Percentiles rank a stretch among this genome's conserved stretches.
Conservation (phyloP, 2,113 vertebrate species). For the Lasiurus cinereus region DNA sequence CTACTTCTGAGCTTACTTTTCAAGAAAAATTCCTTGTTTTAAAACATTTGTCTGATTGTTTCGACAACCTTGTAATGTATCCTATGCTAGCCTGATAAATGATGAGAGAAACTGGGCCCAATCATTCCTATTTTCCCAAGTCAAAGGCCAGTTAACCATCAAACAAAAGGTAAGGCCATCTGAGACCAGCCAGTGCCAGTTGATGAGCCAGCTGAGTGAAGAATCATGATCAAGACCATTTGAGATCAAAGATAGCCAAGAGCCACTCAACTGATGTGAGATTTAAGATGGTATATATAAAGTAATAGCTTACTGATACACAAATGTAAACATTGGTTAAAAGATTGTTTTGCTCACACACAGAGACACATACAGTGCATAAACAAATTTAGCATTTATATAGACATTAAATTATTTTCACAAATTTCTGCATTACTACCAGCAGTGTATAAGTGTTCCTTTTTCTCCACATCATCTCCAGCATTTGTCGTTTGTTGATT, state of each 20-base stretch:
- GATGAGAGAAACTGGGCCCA: background rate
- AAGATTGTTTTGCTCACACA: background rate
- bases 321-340: background rate
- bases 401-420: background rate
- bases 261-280: background rate
- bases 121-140: background rate
- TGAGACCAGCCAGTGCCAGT: background rate
- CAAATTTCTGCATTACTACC: background rate
- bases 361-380: background rate
- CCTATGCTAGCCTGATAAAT: background rate
- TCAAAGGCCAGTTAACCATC: background rate
- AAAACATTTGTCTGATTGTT: background rate
- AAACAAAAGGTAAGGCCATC: background rate
- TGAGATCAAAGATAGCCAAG: background rate
- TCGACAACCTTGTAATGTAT: background rate
- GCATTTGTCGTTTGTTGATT: too few species aligned
- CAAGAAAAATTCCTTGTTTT: background rate
- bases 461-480: too few species aligned
- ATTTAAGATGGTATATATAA: background rate
- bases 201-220: background rate
- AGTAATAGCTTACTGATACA: background rate
- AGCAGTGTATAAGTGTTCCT: too few species aligned
- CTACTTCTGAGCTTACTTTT: background rate
- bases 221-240: background rate
- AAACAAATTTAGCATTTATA: background rate